These are phyloP conservation scores for Prietella phreatophila DNA, from an alignment of 2,113 vertebrate genomes.

Conservation along the genomic window DNA sequence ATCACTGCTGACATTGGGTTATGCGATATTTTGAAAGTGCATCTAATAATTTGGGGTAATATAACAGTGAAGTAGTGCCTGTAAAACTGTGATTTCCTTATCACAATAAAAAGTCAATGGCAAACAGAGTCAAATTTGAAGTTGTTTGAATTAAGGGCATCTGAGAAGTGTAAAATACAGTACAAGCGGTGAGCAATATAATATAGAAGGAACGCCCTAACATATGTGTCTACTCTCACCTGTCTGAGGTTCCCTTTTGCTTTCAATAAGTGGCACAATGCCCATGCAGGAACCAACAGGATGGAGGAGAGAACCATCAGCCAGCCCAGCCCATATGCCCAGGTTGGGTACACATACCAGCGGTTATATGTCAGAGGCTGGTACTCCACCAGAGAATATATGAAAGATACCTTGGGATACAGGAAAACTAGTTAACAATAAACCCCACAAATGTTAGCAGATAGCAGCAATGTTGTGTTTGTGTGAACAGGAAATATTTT, in stretches of 20 bases:
- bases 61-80: background rate
- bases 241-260: constrained; percentile 51
- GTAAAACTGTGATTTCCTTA: background rate
- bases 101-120: background rate
- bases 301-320: constrained; percentile 56
- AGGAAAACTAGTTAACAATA: background rate
- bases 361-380: constrained; percentile 56
- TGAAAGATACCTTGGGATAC: constrained; percentile 49
- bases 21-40: background rate
- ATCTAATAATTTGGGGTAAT: background rate
- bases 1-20: background rate
- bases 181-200: background rate
- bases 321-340: constrained; percentile 61
- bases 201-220: background rate
- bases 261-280: constrained; percentile 41
- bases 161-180: background rate
- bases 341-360: constrained; percentile 54
- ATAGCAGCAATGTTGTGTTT: background rate
- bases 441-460: background rate
- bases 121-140: background rate
- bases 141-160: background rate
- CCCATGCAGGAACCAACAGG: constrained; percentile 53
- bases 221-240: constrained; percentile 35
- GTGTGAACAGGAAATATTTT: background rate
- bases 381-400: constrained; percentile 54